These are phyloP conservation scores for Caerostris darwini DNA, from an alignment of 1,140 invertebrate species.

Conservation along the genomic window DNA sequence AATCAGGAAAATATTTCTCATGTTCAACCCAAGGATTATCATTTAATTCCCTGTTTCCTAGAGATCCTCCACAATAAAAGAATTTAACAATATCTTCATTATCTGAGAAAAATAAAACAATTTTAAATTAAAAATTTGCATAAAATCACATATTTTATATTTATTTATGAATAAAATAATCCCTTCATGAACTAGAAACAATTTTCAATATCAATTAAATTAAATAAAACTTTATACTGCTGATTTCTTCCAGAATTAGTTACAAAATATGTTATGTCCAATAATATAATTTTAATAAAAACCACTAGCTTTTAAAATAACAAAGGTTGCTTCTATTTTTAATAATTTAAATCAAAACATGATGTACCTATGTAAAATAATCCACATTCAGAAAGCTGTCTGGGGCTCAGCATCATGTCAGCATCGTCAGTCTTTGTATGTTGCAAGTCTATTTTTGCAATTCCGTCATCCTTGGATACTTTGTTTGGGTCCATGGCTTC, in stretches of 20 bases:
- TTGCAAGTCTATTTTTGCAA: slow-evolving; percentile 50
- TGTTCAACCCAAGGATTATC: slow-evolving; percentile 95
- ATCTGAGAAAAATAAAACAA: slow-evolving; percentile 80
- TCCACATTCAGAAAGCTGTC: slow-evolving; percentile 90
- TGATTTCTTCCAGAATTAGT: too few relatives aligned
- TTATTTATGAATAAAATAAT: too few relatives aligned
- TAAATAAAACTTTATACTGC: too few relatives aligned
- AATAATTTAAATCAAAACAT: slow-evolving; percentile 51
- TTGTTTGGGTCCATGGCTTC: too few relatives aligned
- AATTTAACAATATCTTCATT: slow-evolving; percentile 91
- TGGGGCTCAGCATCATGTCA: slow-evolving; percentile 88
- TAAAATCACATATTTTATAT: too few relatives aligned
- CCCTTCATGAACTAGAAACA: too few relatives aligned
- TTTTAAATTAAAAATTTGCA: background rate
- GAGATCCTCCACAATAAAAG: slow-evolving; percentile 91
- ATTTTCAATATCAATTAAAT: too few relatives aligned
- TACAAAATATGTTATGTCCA: too few relatives aligned
- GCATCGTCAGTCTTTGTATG: slow-evolving; percentile 77
- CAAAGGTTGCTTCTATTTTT: background rate
- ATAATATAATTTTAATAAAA: too few relatives aligned
- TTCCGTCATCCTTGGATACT: slow-evolving; percentile 64
- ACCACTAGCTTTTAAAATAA: background rate
- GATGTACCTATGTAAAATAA: slow-evolving; percentile 90
- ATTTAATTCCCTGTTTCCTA: slow-evolving; percentile 92
- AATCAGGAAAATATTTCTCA: slow-evolving; percentile 90